Evolutionary conservation across 2,113 vertebrate species (phyloP), one percentile per base, ranked within the genome.

Genomic region (Cisticola juncidis): DNA sequence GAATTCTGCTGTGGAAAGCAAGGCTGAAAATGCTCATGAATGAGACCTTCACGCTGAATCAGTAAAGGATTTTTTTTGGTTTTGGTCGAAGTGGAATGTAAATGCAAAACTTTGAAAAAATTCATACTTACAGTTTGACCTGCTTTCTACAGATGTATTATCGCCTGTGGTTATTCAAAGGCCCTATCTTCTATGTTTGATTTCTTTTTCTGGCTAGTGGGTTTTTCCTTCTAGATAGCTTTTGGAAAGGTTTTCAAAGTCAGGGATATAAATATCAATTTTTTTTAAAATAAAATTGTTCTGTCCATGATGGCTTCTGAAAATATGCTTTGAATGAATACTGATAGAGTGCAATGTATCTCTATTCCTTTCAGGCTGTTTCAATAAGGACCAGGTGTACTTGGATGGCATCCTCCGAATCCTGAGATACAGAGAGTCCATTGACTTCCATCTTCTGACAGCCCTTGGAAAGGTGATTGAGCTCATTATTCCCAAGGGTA

Each of bases 311-410:
- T 54, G 79, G 64, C 50, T 77, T 65, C 58, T 77, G 60, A 77
- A 56, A 83, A 50, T 9, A 28, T 12, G 23, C 31, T 53, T 68
- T 50, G 53, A 84, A 29, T 15, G 77, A 88, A 53, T 47, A 20
- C 24, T 65, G 72, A 74, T 1, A 50, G 36, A 40, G 10, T 35
- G 12, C 45, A 47, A 35, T 70, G 25, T 85, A 13, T 96, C 42
- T 94, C 56, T 19, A 8, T 82, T 93, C 56, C 47, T 83, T 95
- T 44, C 90, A 99, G 99, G 99, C 11, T 99, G 99, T 93, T 99
- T 99, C 98, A 99, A 98, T 97, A 99, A 99, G 97, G 99, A 99
- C 95, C 99, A 99, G 92, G 99, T 99, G 11, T 99, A 99, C 88
- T 92, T 99, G 94, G 99, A 99, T 35, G 99, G 99, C 44, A 98